phyloP scores from a whole-genome alignment of 1,140 invertebrate genomes.

The Ctenoplectra terminalis region DNA sequence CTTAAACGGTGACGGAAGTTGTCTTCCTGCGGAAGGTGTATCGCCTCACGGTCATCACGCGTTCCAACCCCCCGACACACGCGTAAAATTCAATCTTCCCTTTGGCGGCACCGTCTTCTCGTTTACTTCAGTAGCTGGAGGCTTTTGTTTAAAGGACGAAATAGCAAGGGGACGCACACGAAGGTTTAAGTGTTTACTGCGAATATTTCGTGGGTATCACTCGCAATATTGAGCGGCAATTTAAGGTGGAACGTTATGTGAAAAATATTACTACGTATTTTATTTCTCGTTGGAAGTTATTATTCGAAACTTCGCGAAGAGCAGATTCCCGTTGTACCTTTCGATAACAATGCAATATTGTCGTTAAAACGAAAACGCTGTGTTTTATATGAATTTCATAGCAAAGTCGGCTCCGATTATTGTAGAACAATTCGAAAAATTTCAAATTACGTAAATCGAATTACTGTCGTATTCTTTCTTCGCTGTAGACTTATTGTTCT shows the following conservation, averaged over 20 bases:
- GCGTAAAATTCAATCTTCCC: not conserved
- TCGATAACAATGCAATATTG: not conserved
- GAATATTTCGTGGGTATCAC: not conserved
- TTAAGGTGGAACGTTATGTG: not conserved
- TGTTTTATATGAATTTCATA: no score
- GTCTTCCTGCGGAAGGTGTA: constrained; percentile 10
- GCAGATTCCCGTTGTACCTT: not conserved
- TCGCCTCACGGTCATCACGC: not conserved
- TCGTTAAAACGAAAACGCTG: not conserved
- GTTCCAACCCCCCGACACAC: not conserved
- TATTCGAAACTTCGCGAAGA: fast-evolving
- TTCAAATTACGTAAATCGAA: not conserved
- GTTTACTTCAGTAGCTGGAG: no score
- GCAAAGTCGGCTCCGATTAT: not conserved
- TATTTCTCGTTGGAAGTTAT: no score
- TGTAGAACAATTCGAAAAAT: no score
- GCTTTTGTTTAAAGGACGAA: not conserved
- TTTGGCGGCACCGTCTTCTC: not conserved
- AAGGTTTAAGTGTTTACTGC: not conserved
- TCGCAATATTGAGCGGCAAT: no score
- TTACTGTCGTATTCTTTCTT: not conserved
- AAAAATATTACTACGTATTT: no score
- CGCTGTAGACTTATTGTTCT: not conserved
- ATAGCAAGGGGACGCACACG: not conserved
- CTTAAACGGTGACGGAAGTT: not conserved